Evolutionary conservation across 2,113 vertebrate genomes (phyloP).

Genomic region (Meleagris gallopavo): DNA sequence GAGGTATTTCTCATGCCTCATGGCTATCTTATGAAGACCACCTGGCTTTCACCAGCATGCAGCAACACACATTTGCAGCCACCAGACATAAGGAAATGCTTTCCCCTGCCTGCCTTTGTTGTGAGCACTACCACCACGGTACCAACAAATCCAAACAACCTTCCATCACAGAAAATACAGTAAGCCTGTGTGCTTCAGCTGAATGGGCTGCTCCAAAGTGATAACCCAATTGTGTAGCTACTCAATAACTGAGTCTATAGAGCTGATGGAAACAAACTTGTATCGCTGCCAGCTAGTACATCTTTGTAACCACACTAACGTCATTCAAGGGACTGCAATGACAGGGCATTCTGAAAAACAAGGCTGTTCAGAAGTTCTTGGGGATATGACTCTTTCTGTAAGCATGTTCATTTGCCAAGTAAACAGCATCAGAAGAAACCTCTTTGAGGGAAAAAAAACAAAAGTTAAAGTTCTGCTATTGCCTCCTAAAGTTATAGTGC

Average conservation of each 20-base stretch:
- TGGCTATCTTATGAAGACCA: neutral
- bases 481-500: neutral
- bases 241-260: conserved; percentile 34
- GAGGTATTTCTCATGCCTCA: neutral
- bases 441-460: neutral
- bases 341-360: neutral
- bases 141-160: neutral
- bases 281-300: neutral
- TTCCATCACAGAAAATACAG: neutral
- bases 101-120: neutral
- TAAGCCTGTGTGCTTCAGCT: neutral
- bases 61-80: neutral
- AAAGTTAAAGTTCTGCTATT: neutral
- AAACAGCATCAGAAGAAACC: neutral
- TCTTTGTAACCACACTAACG: conserved; percentile 34
- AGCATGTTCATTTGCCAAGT: neutral
- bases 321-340: neutral
- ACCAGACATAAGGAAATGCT: neutral
- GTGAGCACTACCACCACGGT: neutral
- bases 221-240: conserved; percentile 24
- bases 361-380: neutral
- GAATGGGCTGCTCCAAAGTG: neutral
- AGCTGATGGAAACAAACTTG: conserved; percentile 27
- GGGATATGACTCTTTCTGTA: neutral
- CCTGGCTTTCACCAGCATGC: neutral